Evolutionary conservation across 1,140 invertebrate genomes (phyloP).

Genomic region (Caerostris extrusa): DNA sequence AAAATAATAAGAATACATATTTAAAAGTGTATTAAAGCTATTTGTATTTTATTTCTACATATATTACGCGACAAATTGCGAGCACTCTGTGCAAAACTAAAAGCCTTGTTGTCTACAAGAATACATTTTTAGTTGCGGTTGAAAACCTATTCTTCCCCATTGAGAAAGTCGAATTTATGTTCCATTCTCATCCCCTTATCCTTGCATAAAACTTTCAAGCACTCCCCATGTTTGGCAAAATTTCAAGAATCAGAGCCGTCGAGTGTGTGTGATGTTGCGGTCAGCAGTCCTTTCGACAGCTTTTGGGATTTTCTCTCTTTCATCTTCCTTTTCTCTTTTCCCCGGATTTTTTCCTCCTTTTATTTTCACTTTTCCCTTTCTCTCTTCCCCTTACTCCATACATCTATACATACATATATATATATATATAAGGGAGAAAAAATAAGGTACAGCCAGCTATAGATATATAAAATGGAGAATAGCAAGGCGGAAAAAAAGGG

Average conservation of each 20-base stretch:
- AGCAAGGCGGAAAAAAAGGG: constrained; percentile 41
- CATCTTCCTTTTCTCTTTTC: background rate
- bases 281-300: constrained; percentile 23
- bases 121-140: background rate
- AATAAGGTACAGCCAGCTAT: background rate
- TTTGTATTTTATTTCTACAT: too few species aligned
- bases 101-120: background rate
- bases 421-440: background rate
- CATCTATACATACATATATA: background rate
- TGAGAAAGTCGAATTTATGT: constrained; percentile 22
- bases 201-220: constrained; percentile 26
- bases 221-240: constrained; percentile 29
- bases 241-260: constrained; percentile 41
- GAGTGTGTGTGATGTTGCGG: constrained; percentile 34
- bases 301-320: constrained; percentile 6
- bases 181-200: background rate
- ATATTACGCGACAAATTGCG: background rate
- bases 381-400: background rate
- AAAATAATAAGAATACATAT: too few species aligned
- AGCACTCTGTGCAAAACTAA: background rate
- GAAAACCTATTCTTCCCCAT: background rate
- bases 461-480: constrained; percentile 61
- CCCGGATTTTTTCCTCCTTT: background rate
- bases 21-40: too few species aligned
- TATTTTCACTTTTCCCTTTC: background rate